Evolutionary conservation across 2,797 vertebrate species (phyloP).

Genomic region (Coreius guichenoti): DNA sequence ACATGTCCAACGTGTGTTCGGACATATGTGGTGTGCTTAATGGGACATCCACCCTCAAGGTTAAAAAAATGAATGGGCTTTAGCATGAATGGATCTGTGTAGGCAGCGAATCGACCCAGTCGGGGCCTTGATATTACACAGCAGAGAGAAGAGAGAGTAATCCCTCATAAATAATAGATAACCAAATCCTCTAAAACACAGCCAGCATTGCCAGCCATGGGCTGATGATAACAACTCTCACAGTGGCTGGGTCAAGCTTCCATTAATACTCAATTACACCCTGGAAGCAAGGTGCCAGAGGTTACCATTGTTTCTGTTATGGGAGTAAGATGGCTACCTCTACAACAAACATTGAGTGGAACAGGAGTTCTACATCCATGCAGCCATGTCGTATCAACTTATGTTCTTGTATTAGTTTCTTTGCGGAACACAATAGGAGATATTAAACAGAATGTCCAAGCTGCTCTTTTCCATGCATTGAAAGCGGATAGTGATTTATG

Average conservation of each 20-base stretch:
- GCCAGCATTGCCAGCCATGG: conserved; percentile 69
- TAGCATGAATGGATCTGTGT: conserved; percentile 40
- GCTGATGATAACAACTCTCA: conserved; percentile 72
- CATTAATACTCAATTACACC: conserved; percentile 76
- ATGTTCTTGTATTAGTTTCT: not conserved
- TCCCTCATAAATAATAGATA: conserved; percentile 85
- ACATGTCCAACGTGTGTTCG: conserved; percentile 31
- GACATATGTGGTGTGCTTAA: conserved; percentile 40
- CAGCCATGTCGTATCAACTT: not conserved
- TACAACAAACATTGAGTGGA: conserved; percentile 12
- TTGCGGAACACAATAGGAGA: not conserved
- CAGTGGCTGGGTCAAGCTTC: conserved; percentile 70
- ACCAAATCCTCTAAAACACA: conserved; percentile 81
- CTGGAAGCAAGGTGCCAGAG: conserved; percentile 48
- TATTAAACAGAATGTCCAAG: not conserved
- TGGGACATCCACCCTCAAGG: conserved; percentile 45
- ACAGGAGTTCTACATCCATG: not conserved
- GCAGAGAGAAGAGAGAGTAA: conserved; percentile 71
- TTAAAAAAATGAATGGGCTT: conserved; percentile 53
- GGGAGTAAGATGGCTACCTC: conserved; percentile 41
- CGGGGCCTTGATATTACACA: conserved; percentile 47
- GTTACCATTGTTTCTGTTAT: conserved; percentile 45
- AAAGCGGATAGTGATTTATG: not conserved
- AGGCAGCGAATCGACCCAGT: conserved; percentile 44
- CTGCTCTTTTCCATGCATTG: not conserved